Percentiles rank a stretch among this genome's conserved stretches.
Evolutionary conservation across 2,888 invertebrate genomes (phyloP).

Genomic region (Urechis unicinctus): DNA sequence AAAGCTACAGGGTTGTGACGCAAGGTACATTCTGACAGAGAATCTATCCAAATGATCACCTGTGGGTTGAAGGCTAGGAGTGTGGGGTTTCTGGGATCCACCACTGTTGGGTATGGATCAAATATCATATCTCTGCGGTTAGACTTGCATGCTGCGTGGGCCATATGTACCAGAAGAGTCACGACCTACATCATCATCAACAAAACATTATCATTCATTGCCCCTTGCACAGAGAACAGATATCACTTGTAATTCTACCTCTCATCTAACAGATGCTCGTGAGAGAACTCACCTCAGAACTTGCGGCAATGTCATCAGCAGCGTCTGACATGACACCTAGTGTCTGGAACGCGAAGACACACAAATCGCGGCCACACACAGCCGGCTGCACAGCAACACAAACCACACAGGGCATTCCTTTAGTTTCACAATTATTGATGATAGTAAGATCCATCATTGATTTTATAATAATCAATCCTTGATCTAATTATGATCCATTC

Average conservation of each 20-base stretch:
- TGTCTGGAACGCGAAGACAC: conserved; percentile 42
- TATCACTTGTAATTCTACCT: too few species aligned
- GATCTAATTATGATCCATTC: too few species aligned
- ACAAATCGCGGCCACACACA: conserved; percentile 38
- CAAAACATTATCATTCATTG: too few species aligned
- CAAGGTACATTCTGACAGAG: background rate
- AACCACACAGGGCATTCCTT: too few species aligned
- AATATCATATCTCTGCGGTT: conserved; percentile 31
- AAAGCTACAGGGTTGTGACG: too few species aligned
- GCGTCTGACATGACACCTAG: conserved; percentile 43
- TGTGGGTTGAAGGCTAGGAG: conserved; percentile 25
- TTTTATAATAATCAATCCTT: too few species aligned
- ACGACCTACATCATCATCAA: conserved; percentile 42
- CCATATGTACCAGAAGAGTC: conserved; percentile 39
- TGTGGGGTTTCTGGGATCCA: conserved; percentile 30
- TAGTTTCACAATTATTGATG: too few species aligned
- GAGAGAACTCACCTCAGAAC: conserved; percentile 27
- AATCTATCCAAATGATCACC: background rate
- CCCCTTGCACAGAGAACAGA: too few species aligned
- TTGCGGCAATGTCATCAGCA: conserved; percentile 36
- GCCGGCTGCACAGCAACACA: conserved; percentile 37
- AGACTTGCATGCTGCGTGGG: conserved; percentile 31
- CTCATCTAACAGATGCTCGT: too few species aligned
- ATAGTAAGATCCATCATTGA: too few species aligned
- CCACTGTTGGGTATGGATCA: conserved; percentile 40